phyloP scores from a whole-genome alignment of 2,888 invertebrate species.

The Agonum fuliginosum region DNA sequence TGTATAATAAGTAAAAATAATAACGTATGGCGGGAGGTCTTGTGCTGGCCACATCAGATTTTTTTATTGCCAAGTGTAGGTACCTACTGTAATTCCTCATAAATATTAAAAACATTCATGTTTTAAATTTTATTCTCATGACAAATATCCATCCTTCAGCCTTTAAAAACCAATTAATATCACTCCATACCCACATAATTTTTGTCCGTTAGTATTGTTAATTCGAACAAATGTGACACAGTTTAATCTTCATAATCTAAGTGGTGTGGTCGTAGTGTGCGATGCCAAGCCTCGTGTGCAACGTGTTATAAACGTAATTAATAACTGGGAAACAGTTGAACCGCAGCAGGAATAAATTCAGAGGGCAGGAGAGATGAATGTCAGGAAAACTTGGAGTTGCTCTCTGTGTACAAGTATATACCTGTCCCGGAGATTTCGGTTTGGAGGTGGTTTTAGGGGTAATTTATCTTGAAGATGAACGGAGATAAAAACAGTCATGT shows the following conservation, averaged over 20 bases:
- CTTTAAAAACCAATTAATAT: too few relatives aligned
- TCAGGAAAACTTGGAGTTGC: neutral
- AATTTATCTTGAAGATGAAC: conserved; percentile 12
- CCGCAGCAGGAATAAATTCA: conserved; percentile 29
- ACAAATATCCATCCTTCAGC: too few relatives aligned
- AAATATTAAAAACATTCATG: too few relatives aligned
- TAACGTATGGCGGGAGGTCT: too few relatives aligned
- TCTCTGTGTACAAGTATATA: neutral
- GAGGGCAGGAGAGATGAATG: neutral
- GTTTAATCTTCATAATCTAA: conserved; percentile 32
- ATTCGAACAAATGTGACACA: conserved; percentile 29
- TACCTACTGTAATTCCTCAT: too few relatives aligned
- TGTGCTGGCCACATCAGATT: too few relatives aligned
- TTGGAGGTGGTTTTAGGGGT: neutral
- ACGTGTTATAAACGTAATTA: conserved; percentile 39
- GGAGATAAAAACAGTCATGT: too few relatives aligned
- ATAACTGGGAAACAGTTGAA: conserved; percentile 45
- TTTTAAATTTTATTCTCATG: too few relatives aligned
- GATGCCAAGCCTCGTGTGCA: conserved; percentile 19
- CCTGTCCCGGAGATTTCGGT: neutral
- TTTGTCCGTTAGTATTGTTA: too few relatives aligned
- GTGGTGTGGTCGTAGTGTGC: conserved; percentile 6
- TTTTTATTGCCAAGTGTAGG: too few relatives aligned
- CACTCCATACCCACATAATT: too few relatives aligned
- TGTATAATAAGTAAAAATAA: too few relatives aligned